These are phyloP conservation scores for Sapajus apella DNA, from an alignment of 2,113 vertebrate genomes.

Conservation along the genomic window DNA sequence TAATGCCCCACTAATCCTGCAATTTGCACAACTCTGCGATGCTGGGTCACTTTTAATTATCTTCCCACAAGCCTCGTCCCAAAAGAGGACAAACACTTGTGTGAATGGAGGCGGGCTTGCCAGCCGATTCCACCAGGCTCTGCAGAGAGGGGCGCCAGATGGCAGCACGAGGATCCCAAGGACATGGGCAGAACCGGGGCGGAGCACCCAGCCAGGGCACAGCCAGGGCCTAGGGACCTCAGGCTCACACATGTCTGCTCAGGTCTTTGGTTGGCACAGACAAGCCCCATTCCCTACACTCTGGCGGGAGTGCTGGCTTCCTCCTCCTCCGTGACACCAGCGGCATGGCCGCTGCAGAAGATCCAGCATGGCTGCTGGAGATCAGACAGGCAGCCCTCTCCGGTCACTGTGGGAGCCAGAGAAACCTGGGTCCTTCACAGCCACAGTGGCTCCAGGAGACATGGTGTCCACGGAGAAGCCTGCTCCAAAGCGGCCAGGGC, in stretches of 20 bases:
- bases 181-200: not conserved
- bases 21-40: slow-evolving; percentile 41
- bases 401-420: accelerated
- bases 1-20: slow-evolving; percentile 60
- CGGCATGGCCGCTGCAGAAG: accelerated
- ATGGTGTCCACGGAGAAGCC: accelerated
- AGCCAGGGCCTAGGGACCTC: not conserved
- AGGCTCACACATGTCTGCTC: not conserved
- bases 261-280: not conserved
- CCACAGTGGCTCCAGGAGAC: not conserved
- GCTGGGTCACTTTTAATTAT: slow-evolving; percentile 63
- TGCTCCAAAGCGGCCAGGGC: accelerated
- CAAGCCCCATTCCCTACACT: not conserved
- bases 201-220: not conserved
- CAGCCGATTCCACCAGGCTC: slow-evolving; percentile 49
- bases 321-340: not conserved
- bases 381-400: not conserved
- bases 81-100: slow-evolving; percentile 54
- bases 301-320: not conserved
- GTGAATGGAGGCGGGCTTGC: slow-evolving; percentile 49
- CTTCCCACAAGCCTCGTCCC: slow-evolving; percentile 52
- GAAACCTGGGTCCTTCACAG: accelerated
- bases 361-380: too few relatives aligned
- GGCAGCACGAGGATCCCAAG: slow-evolving; percentile 21
- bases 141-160: slow-evolving; percentile 25